Percentiles rank a stretch among this genome's conserved stretches.
Evolutionary conservation across 2,113 vertebrate species (phyloP).

Genomic region (Rhombomys opimus): DNA sequence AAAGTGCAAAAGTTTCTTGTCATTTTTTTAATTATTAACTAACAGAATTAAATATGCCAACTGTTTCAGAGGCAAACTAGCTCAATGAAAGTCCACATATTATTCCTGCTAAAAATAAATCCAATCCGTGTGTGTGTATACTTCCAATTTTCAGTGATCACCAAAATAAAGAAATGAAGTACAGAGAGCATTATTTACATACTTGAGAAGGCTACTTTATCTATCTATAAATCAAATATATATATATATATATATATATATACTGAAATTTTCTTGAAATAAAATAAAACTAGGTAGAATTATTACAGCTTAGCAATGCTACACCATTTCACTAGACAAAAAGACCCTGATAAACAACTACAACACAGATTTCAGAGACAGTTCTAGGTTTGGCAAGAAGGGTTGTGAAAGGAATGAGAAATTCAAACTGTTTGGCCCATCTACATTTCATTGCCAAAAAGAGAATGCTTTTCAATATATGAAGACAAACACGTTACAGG

Average conservation of each 20-base stretch:
- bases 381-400: neutral
- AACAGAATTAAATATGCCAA: neutral
- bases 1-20: neutral
- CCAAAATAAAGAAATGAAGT: neutral
- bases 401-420: conserved; percentile 59
- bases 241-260: no score
- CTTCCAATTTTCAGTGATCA: neutral
- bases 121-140: neutral
- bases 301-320: conserved; percentile 27
- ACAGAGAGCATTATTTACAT: neutral
- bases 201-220: neutral
- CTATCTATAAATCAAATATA: neutral
- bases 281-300: neutral
- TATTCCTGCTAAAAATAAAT: neutral
- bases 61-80: conserved; percentile 5
- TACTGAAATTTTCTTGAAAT: neutral
- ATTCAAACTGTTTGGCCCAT: conserved; percentile 62
- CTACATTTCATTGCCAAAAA: conserved; percentile 53
- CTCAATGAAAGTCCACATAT: neutral
- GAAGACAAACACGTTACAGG: conserved; percentile 70
- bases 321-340: conserved; percentile 34
- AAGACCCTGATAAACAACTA: conserved; percentile 32
- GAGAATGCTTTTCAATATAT: conserved; percentile 72
- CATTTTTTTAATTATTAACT: neutral
- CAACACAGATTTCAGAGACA: conserved; percentile 46